A percentile compares a stretch with the other conserved stretches of the same genome.
phyloP scores from a whole-genome alignment of 2,113 vertebrate species.

The Mustela lutreola region DNA sequence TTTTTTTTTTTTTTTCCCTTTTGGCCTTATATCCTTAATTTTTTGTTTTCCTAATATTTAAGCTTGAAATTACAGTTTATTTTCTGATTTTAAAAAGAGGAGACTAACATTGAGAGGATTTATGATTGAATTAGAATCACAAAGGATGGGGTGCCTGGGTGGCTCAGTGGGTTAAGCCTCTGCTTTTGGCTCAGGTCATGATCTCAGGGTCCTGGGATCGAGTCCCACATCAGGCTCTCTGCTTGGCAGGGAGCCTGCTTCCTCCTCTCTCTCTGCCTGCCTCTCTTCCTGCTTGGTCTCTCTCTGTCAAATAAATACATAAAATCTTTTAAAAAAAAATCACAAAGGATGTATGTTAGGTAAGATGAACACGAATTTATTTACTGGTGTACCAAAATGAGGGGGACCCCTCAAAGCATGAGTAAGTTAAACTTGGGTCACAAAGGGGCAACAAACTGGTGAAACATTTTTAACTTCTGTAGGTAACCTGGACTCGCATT shows the following conservation, averaged over 20 bases:
- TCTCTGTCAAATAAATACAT: no score
- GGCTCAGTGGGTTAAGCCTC: no score
- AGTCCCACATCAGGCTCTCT: no score
- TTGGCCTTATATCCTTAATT: not conserved
- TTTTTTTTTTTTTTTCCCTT: not conserved
- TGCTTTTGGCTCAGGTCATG: no score
- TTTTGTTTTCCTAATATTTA: constrained; percentile 36
- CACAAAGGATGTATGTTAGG: not conserved
- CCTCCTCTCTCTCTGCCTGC: no score
- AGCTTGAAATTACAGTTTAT: constrained; percentile 22
- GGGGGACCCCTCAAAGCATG: not conserved
- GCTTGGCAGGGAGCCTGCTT: no score
- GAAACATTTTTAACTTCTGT: not conserved
- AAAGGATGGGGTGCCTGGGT: not conserved
- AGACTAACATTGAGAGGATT: not conserved
- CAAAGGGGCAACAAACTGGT: not conserved
- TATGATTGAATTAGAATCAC: constrained; percentile 31
- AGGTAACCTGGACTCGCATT: not conserved
- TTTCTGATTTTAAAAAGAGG: constrained; percentile 19
- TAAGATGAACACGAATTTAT: constrained; percentile 1
- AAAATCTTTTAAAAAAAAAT: not conserved
- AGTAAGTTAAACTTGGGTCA: constrained; percentile 26
- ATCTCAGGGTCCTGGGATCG: no score
- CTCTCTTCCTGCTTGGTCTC: no score
- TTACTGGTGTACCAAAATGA: not conserved